Base-by-base conservation (phyloP, 2,113 vertebrate species). In the Tinamus guttatus region DNA sequence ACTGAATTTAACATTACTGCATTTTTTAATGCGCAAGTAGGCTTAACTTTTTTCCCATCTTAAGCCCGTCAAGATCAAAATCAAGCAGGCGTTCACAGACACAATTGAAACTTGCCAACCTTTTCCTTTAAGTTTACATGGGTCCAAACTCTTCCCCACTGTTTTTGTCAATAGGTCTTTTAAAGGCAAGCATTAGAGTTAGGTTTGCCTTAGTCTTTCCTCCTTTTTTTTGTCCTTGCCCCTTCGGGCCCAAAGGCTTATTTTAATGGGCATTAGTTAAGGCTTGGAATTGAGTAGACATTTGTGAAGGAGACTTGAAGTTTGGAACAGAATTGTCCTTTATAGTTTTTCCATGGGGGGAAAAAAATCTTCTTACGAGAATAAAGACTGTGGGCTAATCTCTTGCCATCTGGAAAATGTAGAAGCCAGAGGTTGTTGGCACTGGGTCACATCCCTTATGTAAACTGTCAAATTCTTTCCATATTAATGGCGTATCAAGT, bases 391-490 rank as follows among this genome's bases (percentile, higher is more conserved):
- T 89, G 96, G 96, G 93, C 96, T 98, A 98, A 98, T 99, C 98
- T 98, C 96, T 96, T 96, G 95, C 97, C 95, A 98, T 98, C 98
- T 98, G 98, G 98, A 98, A 98, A 98, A 98, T 98, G 96, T 97
- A 97, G 97, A 98, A 98, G 98, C 97, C 97, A 97, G 96, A 97
- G 97, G 97, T 98, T 97, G 97, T 96, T 98, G 97, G 98, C 98
- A 98, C 80, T 93, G 94, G 98, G 98, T 99, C 98, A 98, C 97
- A 98, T 99, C 98, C 98, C 98, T 95, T 96, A 98, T 98, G 98
- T 98, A 99, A 98, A 98, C 98, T 98, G 97, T 98, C 98, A 98
- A 97, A 98, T 98, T 98, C 98, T 98, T 98, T 97, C 93, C 97
- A 97, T 98, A 96, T 98, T 99, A 98, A 98, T 98, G 97, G 95